Evolutionary conservation across 2,113 vertebrate genomes (phyloP), one percentile per base, ranked within the genome.

Genomic region (Tupaia tana): DNA sequence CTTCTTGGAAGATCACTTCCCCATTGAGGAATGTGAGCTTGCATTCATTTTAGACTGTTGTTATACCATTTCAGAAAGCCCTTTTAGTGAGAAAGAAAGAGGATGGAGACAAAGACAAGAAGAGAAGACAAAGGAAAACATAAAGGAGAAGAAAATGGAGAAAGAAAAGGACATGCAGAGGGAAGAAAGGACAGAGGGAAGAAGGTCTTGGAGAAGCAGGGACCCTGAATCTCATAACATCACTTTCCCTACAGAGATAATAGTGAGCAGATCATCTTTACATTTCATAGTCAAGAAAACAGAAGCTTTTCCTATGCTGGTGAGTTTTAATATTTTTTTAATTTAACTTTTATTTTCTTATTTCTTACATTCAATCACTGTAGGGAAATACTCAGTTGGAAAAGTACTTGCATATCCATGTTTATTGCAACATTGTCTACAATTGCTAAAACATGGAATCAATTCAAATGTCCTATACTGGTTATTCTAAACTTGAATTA

Each of bases 1-100:
- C n/a, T 94, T 93, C 93, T 54, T 8, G 67, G 67, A 58, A 92
- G 94, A 82, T 81, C 73, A 82, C 15, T 83, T 88, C 56, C 66
- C 78, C 54, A 7, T 43, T 7, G 15, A 92, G 67, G 67, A 79
- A 64, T 69, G 70, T 43, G 77, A 91, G 78, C n/a, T 3, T 18
- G 71, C 67, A 86, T 88, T 75, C 83, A 34, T 79, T 79, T 64
- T 19, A 81, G 84, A 31, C 27, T 18, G 27, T 43, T 8, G 24
- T 61, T 84, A 81, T 85, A 22, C 58, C 19, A 5, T 63, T 73
- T 95, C n/a, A 7, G 34, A 34, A 93, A 79, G 25, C 22, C 59
- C 4, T 22, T 61, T 83, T 64, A 19, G 4, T 20, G 56, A 83
- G 80, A 20, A 73, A 86, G 20, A 64, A 80, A 66, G 59, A 12